Evolutionary conservation across 2,888 invertebrate genomes (phyloP).

Genomic region (Himalopsyche anomala): DNA sequence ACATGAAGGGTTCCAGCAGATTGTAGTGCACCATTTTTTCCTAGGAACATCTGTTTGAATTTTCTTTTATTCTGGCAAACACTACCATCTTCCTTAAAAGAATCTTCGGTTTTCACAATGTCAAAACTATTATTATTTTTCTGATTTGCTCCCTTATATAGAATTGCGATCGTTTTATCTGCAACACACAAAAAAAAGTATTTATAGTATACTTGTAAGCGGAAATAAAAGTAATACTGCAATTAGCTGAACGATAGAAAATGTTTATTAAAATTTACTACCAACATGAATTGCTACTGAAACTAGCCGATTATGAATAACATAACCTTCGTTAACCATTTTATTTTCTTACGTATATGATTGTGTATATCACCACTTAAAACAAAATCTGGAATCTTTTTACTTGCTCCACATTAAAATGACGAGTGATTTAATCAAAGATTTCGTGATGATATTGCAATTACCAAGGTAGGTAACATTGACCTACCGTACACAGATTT

Average conservation of each 20-base stretch:
- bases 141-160: conserved; percentile 51
- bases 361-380: not conserved
- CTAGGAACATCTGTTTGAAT: conserved; percentile 55
- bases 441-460: not conserved
- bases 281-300: too few species aligned
- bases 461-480: not conserved
- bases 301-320: too few species aligned
- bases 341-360: not conserved
- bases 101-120: not conserved
- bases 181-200: conserved; percentile 70
- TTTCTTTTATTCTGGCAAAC: conserved; percentile 1
- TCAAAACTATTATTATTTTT: conserved; percentile 50
- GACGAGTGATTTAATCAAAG: not conserved
- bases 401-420: not conserved
- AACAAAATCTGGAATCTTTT: not conserved
- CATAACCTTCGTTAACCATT: too few species aligned
- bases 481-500: conserved; percentile 73
- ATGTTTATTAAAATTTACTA: too few species aligned
- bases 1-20: not conserved
- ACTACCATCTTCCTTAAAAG: not conserved
- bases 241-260: too few species aligned
- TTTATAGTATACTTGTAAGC: conserved; percentile 60
- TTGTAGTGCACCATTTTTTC: conserved; percentile 50
- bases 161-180: conserved; percentile 53
- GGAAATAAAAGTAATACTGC: too few species aligned